These are phyloP conservation scores for Argyrosomus regius DNA, from an alignment of 2,797 vertebrate genomes.

Conservation along the genomic window DNA sequence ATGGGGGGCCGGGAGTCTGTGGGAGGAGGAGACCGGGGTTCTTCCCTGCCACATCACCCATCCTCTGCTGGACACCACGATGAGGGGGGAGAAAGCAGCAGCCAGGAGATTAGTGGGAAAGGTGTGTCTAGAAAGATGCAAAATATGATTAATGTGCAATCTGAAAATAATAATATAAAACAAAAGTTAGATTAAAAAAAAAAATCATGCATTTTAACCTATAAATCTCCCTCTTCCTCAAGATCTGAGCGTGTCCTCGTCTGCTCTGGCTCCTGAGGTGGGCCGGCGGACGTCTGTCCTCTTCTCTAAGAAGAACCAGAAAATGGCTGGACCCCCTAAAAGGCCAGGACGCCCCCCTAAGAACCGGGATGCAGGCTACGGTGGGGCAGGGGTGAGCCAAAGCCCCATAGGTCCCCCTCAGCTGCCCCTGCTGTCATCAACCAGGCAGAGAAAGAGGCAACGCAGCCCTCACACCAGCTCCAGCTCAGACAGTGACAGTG, in stretches of 20 bases:
- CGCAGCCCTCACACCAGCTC: slow-evolving; percentile 95
- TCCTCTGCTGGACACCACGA: slow-evolving; percentile 91
- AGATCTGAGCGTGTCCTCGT: slow-evolving; percentile 93
- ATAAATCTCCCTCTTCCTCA: slow-evolving; percentile 40
- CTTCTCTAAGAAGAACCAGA: slow-evolving; percentile 99
- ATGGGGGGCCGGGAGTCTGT: slow-evolving; percentile 87
- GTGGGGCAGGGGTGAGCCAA: slow-evolving; percentile 87
- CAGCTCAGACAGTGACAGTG: slow-evolving; percentile 97
- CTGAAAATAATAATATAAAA: background rate
- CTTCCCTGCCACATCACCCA: slow-evolving; percentile 84
- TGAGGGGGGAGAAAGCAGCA: slow-evolving; percentile 98
- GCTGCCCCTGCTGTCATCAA: slow-evolving; percentile 89
- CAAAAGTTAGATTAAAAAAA: no score
- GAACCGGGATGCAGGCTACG: slow-evolving; percentile 91
- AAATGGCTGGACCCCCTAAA: slow-evolving; percentile 95
- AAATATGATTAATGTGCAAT: background rate
- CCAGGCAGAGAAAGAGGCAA: slow-evolving; percentile 92
- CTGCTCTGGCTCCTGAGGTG: slow-evolving; percentile 94
- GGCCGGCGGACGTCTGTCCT: slow-evolving; percentile 98
- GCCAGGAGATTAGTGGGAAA: slow-evolving; percentile 96
- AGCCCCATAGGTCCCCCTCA: slow-evolving; percentile 95
- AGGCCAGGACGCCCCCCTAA: slow-evolving; percentile 97
- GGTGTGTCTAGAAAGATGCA: slow-evolving; percentile 79
- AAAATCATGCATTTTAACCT: background rate
- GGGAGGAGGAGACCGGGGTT: slow-evolving; percentile 81